Base-by-base conservation (phyloP, 37 sponge, comb jelly and placozoan genomes). In the Haliclona indistincta region DNA sequence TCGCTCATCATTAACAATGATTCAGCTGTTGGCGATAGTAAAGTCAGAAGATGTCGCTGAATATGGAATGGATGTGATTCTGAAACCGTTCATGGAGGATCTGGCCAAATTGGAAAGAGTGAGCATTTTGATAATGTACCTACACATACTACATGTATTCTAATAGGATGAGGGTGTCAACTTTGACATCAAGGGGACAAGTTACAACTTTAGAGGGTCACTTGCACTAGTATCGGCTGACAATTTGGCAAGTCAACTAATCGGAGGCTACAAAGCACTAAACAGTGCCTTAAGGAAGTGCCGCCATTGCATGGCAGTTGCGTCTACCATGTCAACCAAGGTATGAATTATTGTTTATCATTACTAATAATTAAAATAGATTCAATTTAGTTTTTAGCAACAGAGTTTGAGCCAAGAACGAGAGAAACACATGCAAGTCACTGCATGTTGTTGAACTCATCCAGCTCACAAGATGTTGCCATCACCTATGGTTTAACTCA, bases 261-360 rank as follows among this genome's bases (percentile, higher is more conserved):
- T 85, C 39, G 86, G 79, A 53, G 86, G 86, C 30, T 78, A 60
- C 74, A 85, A 85, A 44, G 67, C 73, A 20, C 42, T 85, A 7
- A 17, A 62, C 5, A 38, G 68, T 43, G 86, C 86, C 19, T 54
- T 78, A 25, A n/a, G 86, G 28, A 85, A 78, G 30, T 78, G 79
- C 60, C 73, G 68, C n/a, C 65, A 49, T 64, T 85, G 86, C 45
- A 72, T 85, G 79, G 86, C 75, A 30, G 52, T 45, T 32, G 68
- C n/a, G 26, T 67, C 51, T 3, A 74, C 77, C 26, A 78, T 85
- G 79, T 40, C 53, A 28, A 19, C 63, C 25, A 85, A 85, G 74
- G 86, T 85, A 29, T 10, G 20, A 0, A 30, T 25, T 20, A 58
- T 6, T 15, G n/a, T 53, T 36, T 20, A 13, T 33, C n/a, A 36